A percentile compares a stretch with the other conserved stretches of the same genome.
These are phyloP conservation scores for Trichacis sp. DNA, from an alignment of 2,888 invertebrate genomes.

Conservation along the genomic window DNA sequence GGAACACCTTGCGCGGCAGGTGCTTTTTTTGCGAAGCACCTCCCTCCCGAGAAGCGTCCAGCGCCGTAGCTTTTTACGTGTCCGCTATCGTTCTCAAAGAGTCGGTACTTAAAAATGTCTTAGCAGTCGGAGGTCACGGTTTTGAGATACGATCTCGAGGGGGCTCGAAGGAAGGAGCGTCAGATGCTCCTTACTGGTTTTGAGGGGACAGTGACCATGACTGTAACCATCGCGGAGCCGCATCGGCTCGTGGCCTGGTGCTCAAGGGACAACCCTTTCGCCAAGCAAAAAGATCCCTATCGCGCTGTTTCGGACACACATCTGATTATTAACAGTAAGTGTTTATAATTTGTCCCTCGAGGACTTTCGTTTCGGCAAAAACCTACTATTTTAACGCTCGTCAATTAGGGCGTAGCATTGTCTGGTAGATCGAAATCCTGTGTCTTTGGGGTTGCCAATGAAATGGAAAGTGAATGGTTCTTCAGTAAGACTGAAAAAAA, in stretches of 20 bases:
- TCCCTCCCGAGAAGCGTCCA: constrained; percentile 51
- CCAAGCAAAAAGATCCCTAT: constrained; percentile 22
- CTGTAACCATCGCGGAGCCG: constrained; percentile 49
- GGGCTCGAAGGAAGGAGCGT: constrained; percentile 52
- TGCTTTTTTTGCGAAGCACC: constrained; percentile 53
- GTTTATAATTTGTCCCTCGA: constrained; percentile 41
- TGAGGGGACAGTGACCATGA: constrained; percentile 47
- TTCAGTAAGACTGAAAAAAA: too few relatives aligned
- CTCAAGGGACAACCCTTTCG: constrained; percentile 17
- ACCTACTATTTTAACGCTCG: constrained; percentile 36
- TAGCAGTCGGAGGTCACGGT: constrained; percentile 61
- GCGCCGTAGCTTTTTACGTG: constrained; percentile 30
- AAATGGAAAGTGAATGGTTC: too few relatives aligned
- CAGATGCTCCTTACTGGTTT: constrained; percentile 54
- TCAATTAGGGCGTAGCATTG: constrained; percentile 35
- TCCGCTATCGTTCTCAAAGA: constrained; percentile 26
- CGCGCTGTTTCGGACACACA: constrained; percentile 2
- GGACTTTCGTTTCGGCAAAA: constrained; percentile 17
- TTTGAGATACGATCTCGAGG: constrained; percentile 65
- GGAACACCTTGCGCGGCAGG: constrained; percentile 67
- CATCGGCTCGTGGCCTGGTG: constrained; percentile 6
- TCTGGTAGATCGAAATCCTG: constrained; percentile 24
- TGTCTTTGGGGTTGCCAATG: constrained; percentile 18
- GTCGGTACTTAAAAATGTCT: constrained; percentile 66
- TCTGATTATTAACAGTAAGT: constrained; percentile 41